These are phyloP conservation scores for Athrips mouffetella DNA, from an alignment of 2,888 invertebrate species.

Conservation along the genomic window DNA sequence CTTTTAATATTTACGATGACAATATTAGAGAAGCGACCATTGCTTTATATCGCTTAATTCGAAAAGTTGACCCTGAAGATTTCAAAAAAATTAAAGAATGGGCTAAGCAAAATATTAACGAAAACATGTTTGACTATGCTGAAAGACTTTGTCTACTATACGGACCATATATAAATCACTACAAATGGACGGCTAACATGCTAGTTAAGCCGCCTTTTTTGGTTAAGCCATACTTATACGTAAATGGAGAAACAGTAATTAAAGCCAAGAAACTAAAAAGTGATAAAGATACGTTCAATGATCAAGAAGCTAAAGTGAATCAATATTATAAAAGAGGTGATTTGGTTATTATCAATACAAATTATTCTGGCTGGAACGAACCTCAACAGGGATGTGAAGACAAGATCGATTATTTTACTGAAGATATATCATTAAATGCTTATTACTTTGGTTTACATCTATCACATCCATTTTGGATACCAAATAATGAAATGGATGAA, in stretches of 20 bases:
- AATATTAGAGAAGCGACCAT: slow-evolving; percentile 66
- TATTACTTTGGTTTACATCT: slow-evolving; percentile 78
- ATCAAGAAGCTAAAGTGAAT: slow-evolving; percentile 39
- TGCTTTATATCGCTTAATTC: slow-evolving; percentile 62
- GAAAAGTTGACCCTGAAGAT: slow-evolving; percentile 52
- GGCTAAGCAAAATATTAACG: slow-evolving; percentile 63
- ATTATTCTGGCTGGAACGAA: slow-evolving; percentile 75
- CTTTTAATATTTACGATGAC: slow-evolving; percentile 70
- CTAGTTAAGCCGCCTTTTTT: slow-evolving; percentile 70
- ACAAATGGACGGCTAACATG: slow-evolving; percentile 29
- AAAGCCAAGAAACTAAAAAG: slow-evolving; percentile 55
- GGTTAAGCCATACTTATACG: slow-evolving; percentile 60
- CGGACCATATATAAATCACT: slow-evolving; percentile 25
- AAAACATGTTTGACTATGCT: slow-evolving; percentile 70
- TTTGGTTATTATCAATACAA: slow-evolving; percentile 50
- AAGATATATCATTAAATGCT: slow-evolving; percentile 80
- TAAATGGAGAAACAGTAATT: slow-evolving; percentile 56
- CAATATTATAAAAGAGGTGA: slow-evolving; percentile 41
- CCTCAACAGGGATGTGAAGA: slow-evolving; percentile 64
- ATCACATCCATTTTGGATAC: slow-evolving; percentile 79
- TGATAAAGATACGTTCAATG: slow-evolving; percentile 34
- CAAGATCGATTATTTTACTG: slow-evolving; percentile 79
- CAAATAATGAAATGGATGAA: slow-evolving; percentile 59
- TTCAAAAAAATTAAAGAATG: slow-evolving; percentile 50
- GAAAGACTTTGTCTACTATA: slow-evolving; percentile 56